These are phyloP conservation scores for Chitala chitala DNA, from an alignment of 2,113 vertebrate species.

Conservation along the genomic window DNA sequence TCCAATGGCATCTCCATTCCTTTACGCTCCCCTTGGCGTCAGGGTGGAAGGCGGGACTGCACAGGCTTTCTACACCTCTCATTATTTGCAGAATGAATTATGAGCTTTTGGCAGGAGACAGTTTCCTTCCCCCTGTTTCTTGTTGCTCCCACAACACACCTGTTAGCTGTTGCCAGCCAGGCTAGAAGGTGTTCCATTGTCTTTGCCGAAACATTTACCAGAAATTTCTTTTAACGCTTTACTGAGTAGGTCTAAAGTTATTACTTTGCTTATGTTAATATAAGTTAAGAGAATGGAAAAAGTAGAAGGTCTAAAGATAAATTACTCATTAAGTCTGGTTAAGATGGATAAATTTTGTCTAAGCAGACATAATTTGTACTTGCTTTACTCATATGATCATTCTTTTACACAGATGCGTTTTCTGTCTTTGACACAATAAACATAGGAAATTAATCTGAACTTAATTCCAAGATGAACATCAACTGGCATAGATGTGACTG, in stretches of 20 bases:
- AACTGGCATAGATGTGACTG: background rate
- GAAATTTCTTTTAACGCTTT: too few relatives aligned
- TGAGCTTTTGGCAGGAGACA: background rate
- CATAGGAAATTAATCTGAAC: background rate
- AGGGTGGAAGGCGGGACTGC: background rate
- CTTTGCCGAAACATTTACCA: background rate
- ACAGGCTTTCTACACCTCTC: background rate
- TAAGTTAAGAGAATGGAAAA: too few relatives aligned
- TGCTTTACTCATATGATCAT: too few relatives aligned
- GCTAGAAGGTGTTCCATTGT: background rate
- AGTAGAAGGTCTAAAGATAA: too few relatives aligned
- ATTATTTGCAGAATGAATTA: background rate
- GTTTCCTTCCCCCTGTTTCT: background rate
- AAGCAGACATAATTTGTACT: too few relatives aligned
- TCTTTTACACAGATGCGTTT: too few relatives aligned
- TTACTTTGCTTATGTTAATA: too few relatives aligned
- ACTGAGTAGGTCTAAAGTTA: too few relatives aligned
- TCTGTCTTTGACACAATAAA: too few relatives aligned
- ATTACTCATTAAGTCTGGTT: too few relatives aligned
- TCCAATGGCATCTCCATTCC: background rate
- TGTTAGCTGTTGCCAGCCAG: background rate
- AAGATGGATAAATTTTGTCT: too few relatives aligned
- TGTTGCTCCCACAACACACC: background rate
- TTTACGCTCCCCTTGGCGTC: background rate
- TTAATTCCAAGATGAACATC: background rate